Conservation (phyloP, 2,888 invertebrate genomes). For the Ophioninae sp. region DNA sequence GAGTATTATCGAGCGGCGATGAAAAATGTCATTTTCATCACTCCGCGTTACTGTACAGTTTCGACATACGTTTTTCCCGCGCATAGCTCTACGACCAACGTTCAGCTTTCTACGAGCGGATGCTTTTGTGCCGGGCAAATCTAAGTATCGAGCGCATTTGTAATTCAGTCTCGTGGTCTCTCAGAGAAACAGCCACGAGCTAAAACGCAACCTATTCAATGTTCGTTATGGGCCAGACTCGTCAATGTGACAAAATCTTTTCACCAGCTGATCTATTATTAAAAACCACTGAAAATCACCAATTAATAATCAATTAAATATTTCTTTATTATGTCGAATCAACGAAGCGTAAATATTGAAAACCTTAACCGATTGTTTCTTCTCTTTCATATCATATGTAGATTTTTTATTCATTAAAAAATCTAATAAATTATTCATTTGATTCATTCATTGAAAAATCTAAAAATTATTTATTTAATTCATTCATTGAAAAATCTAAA, state of each 20-base stretch:
- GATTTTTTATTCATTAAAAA: too few relatives aligned
- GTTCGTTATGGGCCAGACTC: background rate
- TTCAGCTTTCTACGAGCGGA: constrained; percentile 44
- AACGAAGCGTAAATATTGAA: background rate
- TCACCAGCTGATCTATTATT: background rate
- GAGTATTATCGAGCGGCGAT: background rate
- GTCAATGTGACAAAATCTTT: constrained; percentile 23
- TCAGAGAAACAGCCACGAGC: constrained; percentile 44
- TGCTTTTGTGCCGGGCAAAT: constrained; percentile 32
- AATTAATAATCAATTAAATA: constrained; percentile 1
- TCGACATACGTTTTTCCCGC: constrained; percentile 8
- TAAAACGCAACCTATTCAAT: constrained; percentile 12
- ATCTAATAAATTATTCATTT: too few relatives aligned
- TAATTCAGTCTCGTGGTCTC: constrained; percentile 44
- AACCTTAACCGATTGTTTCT: background rate
- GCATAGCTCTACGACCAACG: constrained; percentile 2
- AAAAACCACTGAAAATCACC: constrained; percentile 2
- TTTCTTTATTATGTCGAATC: background rate
- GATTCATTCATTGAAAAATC: too few relatives aligned
- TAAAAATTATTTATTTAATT: too few relatives aligned
- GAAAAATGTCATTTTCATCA: background rate
- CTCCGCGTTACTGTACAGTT: background rate
- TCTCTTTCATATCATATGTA: too few relatives aligned
- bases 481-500: too few relatives aligned
- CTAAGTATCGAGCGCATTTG: constrained; percentile 32